Base-by-base conservation (phyloP, 2,888 invertebrate species). In the Anagyrus pseudococci region DNA sequence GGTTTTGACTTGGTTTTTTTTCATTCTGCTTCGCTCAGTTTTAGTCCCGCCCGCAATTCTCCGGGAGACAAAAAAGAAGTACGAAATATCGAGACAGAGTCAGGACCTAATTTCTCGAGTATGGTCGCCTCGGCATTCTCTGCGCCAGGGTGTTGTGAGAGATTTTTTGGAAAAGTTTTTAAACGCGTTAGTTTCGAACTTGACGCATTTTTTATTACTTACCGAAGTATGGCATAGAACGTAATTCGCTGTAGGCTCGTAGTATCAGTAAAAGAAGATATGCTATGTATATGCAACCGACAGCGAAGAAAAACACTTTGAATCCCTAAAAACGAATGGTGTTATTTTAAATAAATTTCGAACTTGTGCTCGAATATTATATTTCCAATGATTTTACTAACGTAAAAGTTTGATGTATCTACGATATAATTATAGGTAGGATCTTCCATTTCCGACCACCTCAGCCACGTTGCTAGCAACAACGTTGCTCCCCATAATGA, bases 171-270 rank as follows among this genome's bases (percentile, higher is more conserved):
- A n/a, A n/a, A n/a, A n/a, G n/a, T n/a, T n/a, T n/a, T n/a, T n/a
- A n/a, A n/a, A n/a, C n/a, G n/a, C n/a, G n/a, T n/a, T n/a, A n/a
- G n/a, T n/a, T 37, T 37, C 33, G 15, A 37, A 37, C 33, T 29
- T 29, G 15, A 47, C 43, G n/a, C n/a, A n/a, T n/a, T n/a, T n/a
- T n/a, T n/a, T n/a, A n/a, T n/a, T n/a, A 48, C 63, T 89, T 84
- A 97, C 97, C 97, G 83, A 98, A 98, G 83, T 93, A 98, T 67
- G 98, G 97, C 97, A 98, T 97, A 41, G 94, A 92, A 74, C 96
- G 86, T 55, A 98, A 84, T 82, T 98, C 98, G 67, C 92, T 94
- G 81, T 96, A 98, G 22, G 98, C 95, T 77, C 91, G 88, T 63
- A 97, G 82, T 71, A 97, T 88, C 67, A 98, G 84, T 73, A 93